Conservation (phyloP, 2,113 vertebrate genomes). For the Dromas ardeola region DNA sequence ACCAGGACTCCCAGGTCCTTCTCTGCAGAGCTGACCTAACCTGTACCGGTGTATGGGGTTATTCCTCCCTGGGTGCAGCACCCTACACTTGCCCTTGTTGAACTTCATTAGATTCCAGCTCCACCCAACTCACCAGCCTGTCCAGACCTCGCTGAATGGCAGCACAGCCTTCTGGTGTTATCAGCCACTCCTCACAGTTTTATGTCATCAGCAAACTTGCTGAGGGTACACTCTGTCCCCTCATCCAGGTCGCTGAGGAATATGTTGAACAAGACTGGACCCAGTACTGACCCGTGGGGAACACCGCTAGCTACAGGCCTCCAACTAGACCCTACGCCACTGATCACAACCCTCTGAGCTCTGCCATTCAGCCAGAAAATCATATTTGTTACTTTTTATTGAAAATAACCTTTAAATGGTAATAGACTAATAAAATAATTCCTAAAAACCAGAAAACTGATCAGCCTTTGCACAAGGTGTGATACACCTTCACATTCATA, state of each 20-base stretch:
- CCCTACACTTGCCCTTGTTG: neutral
- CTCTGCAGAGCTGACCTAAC: neutral
- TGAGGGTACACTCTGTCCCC: neutral
- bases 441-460: neutral
- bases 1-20: neutral
- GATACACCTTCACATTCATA: neutral
- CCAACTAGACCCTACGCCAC: neutral
- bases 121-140: neutral
- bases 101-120: neutral
- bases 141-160: neutral
- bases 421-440: neutral
- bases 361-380: neutral
- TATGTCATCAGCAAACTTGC: neutral
- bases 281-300: neutral
- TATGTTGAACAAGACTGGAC: neutral
- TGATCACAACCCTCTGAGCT: neutral
- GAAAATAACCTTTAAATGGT: neutral
- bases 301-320: neutral
- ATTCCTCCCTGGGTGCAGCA: neutral
- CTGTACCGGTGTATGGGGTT: neutral
- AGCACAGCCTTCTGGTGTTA: neutral
- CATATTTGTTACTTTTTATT: neutral
- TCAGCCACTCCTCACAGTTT: neutral
- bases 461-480: neutral
- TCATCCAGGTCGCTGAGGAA: neutral